A percentile compares a stretch with the other conserved stretches of the same genome.
These are phyloP conservation scores for Ciona savignyi DNA, from an alignment of 23 tunicate species.

Conservation along the genomic window DNA sequence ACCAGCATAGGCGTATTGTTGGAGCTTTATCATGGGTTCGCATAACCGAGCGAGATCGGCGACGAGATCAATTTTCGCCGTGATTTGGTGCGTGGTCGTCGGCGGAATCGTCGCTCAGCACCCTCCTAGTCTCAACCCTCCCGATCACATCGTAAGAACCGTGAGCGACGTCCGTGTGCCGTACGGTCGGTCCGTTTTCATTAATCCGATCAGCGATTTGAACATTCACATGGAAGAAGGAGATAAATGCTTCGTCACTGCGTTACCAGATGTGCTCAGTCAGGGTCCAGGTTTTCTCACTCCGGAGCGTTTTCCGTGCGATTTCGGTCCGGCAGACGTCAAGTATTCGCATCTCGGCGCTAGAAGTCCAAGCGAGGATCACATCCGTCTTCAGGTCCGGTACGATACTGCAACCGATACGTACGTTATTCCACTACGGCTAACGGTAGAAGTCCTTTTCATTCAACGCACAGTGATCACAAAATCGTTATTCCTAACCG, in stretches of 20 bases:
- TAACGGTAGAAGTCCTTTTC: slow-evolving; percentile 73
- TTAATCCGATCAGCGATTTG: slow-evolving; percentile 55
- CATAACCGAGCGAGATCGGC: background rate
- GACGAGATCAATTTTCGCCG: slow-evolving; percentile 9
- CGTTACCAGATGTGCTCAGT: slow-evolving; percentile 48
- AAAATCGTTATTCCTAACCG: slow-evolving; percentile 57
- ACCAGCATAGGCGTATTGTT: no score
- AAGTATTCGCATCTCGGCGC: slow-evolving; percentile 90
- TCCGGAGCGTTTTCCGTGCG: slow-evolving; percentile 80
- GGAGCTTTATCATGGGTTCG: no score
- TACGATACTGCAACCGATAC: slow-evolving; percentile 85
- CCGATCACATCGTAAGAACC: slow-evolving; percentile 33
- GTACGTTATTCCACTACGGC: slow-evolving; percentile 67
- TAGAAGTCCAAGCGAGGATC: slow-evolving; percentile 80
- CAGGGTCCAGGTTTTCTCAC: slow-evolving; percentile 45
- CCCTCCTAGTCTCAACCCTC: slow-evolving; percentile 80
- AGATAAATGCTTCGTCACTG: slow-evolving; percentile 72
- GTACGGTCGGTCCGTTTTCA: slow-evolving; percentile 70
- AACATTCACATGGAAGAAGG: slow-evolving; percentile 49
- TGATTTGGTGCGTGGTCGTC: slow-evolving; percentile 3
- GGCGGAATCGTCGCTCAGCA: slow-evolving; percentile 27
- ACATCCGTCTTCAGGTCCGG: slow-evolving; percentile 61
- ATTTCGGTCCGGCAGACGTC: slow-evolving; percentile 81
- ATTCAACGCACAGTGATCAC: slow-evolving; percentile 70
- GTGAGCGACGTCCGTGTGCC: slow-evolving; percentile 54